A percentile compares a stretch with the other conserved stretches of the same genome.
Evolutionary conservation across 2,888 invertebrate genomes (phyloP).

Genomic region (Leucoptera coffeella): DNA sequence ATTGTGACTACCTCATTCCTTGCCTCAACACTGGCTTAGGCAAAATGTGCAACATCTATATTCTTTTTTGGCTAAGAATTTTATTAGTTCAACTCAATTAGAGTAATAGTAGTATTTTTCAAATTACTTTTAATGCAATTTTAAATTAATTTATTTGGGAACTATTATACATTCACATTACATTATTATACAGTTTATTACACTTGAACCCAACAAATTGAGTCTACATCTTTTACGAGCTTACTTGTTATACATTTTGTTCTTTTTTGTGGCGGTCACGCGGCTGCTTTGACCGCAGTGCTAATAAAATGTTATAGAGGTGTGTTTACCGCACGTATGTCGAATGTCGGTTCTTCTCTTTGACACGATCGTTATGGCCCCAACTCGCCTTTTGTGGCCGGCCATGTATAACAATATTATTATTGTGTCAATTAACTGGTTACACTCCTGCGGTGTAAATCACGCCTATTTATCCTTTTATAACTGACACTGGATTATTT

Average conservation of each 20-base stretch:
- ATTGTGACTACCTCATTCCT: too few relatives aligned
- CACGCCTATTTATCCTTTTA: conserved; percentile 21
- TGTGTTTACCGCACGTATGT: conserved; percentile 51
- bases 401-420: conserved; percentile 38
- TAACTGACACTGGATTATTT: conserved; percentile 1
- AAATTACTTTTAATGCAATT: too few relatives aligned
- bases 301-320: conserved; percentile 54
- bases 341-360: conserved; percentile 46
- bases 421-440: conserved; percentile 43
- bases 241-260: conserved; percentile 40
- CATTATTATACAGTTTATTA: too few relatives aligned
- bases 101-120: too few relatives aligned
- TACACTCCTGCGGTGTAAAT: conserved; percentile 29
- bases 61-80: too few relatives aligned
- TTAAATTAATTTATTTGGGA: too few relatives aligned
- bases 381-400: conserved; percentile 40
- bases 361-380: conserved; percentile 48
- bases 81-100: too few relatives aligned
- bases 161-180: too few relatives aligned
- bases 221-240: conserved; percentile 42
- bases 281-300: conserved; percentile 48
- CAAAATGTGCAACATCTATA: too few relatives aligned
- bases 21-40: too few relatives aligned
- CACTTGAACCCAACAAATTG: too few relatives aligned
- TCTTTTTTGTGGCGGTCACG: conserved; percentile 35